These are phyloP conservation scores for Isichthys henryi DNA, from an alignment of 2,113 vertebrate species.

Conservation along the genomic window DNA sequence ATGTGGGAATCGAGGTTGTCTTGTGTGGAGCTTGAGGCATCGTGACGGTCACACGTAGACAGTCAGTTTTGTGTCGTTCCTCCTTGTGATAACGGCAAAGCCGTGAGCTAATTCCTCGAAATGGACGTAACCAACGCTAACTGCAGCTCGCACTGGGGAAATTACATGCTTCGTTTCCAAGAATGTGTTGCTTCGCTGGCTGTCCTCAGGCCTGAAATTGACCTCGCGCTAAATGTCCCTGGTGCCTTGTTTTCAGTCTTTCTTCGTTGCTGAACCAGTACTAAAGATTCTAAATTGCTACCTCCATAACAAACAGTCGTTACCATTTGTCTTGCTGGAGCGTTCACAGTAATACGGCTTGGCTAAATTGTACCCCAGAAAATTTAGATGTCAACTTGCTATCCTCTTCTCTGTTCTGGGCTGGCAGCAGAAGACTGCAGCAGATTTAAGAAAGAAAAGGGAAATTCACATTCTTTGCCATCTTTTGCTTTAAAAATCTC, in stretches of 20 bases:
- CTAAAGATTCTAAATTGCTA: background rate
- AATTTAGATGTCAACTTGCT: background rate
- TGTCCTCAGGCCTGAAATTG: background rate
- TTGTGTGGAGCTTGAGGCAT: background rate
- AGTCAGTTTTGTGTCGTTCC: background rate
- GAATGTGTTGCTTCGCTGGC: background rate
- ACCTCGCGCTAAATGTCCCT: background rate
- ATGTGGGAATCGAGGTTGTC: background rate
- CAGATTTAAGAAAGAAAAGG: background rate
- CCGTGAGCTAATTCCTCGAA: conserved; percentile 14
- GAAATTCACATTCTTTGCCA: background rate
- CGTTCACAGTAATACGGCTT: background rate
- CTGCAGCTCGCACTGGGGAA: background rate
- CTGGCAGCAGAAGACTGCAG: background rate
- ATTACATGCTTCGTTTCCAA: conserved; percentile 2
- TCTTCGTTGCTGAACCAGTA: background rate
- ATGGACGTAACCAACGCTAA: background rate
- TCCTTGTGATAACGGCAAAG: background rate
- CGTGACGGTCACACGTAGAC: background rate
- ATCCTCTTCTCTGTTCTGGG: background rate
- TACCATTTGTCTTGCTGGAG: background rate
- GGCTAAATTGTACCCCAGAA: background rate
- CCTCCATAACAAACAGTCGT: background rate
- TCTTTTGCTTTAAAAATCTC: background rate
- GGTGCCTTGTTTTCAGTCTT: background rate